These are phyloP conservation scores for Nipponia nippon DNA, from an alignment of 2,113 vertebrate genomes.

Conservation along the genomic window DNA sequence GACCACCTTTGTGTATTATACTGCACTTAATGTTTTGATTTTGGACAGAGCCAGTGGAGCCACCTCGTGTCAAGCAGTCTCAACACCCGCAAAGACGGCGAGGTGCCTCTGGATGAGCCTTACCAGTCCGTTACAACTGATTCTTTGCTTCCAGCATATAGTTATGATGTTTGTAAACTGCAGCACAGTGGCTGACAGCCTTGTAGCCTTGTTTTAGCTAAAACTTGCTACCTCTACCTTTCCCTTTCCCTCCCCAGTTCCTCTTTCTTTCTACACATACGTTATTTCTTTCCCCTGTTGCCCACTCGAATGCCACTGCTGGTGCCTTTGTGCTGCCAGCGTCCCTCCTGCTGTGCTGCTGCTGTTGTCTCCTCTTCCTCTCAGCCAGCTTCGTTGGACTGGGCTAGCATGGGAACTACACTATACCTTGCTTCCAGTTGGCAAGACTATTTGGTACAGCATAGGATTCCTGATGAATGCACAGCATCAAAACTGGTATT, in stretches of 20 bases:
- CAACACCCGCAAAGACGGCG: background rate
- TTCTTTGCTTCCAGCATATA: background rate
- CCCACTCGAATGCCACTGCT: background rate
- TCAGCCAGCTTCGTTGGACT: accelerated
- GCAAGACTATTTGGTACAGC: background rate
- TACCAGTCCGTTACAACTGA: background rate
- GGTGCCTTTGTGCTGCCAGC: accelerated
- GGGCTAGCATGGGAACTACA: accelerated
- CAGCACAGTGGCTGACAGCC: background rate
- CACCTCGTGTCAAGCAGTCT: background rate
- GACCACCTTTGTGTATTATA: background rate
- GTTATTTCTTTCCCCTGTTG: background rate
- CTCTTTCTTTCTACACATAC: accelerated
- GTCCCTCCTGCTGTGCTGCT: background rate
- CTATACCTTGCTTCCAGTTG: background rate
- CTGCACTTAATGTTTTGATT: background rate
- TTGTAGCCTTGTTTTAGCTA: background rate
- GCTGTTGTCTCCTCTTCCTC: background rate
- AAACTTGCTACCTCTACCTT: background rate
- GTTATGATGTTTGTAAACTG: background rate
- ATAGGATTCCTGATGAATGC: background rate
- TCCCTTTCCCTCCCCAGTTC: background rate
- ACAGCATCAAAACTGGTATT: background rate
- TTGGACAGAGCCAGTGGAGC: background rate
- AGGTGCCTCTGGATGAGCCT: accelerated